Percentiles rank a stretch among this genome's conserved stretches.
Evolutionary conservation across 1,140 invertebrate species (phyloP).

Genomic region (Caenorhabditis remanei): DNA sequence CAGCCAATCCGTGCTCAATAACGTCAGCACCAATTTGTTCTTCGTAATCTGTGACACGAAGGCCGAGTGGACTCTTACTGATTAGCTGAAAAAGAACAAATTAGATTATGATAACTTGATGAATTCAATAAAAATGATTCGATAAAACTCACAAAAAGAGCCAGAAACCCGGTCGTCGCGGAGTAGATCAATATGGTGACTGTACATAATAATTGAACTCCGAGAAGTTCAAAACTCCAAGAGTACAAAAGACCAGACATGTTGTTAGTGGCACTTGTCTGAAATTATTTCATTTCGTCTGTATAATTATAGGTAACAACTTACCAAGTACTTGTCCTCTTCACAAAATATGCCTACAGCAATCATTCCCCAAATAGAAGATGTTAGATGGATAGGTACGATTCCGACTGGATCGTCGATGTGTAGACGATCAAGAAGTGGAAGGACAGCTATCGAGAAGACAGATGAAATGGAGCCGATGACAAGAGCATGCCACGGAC

Average conservation of each 20-base stretch:
- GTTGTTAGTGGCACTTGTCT: constrained; percentile 53
- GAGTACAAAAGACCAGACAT: constrained; percentile 64
- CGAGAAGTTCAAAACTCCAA: constrained; percentile 61
- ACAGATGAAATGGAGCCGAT: constrained; percentile 86
- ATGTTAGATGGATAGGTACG: constrained; percentile 86
- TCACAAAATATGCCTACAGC: constrained; percentile 92
- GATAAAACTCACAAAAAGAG: constrained; percentile 59
- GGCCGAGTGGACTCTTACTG: constrained; percentile 65
- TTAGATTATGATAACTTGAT: neutral
- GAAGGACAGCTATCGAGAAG: constrained; percentile 83
- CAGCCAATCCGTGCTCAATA: constrained; percentile 67
- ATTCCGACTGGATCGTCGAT: constrained; percentile 93
- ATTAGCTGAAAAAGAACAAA: constrained; percentile 56
- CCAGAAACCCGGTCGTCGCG: constrained; percentile 59
- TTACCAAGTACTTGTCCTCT: constrained; percentile 83
- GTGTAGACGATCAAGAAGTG: constrained; percentile 83
- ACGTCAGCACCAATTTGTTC: constrained; percentile 69
- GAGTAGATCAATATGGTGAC: constrained; percentile 63
- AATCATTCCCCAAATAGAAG: constrained; percentile 84
- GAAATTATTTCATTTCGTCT: neutral
- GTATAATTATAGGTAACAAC: neutral
- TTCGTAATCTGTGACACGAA: constrained; percentile 68
- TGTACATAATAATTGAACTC: constrained; percentile 62
- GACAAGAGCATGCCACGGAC: constrained; percentile 87
- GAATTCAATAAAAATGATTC: neutral